Percentiles rank a stretch among this genome's conserved stretches.
Evolutionary conservation across 2,113 vertebrate species (phyloP).

Genomic region (Rissa tridactyla): DNA sequence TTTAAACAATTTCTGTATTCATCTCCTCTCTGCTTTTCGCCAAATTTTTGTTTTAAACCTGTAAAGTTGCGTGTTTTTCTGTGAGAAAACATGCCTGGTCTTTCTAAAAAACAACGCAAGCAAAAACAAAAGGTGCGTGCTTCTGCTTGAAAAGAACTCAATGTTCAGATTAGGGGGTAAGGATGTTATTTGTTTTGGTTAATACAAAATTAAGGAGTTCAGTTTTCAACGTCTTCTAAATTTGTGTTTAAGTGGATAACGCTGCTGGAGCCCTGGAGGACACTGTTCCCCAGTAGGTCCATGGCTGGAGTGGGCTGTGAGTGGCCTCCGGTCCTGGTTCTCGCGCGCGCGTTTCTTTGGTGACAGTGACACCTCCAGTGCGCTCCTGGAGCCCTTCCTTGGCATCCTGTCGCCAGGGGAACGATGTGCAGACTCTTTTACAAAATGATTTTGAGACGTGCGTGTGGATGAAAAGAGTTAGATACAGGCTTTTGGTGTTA

Average conservation of each 20-base stretch:
- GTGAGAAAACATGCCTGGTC: not conserved
- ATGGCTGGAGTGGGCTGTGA: not conserved
- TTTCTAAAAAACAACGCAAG: not conserved
- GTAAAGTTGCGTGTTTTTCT: not conserved
- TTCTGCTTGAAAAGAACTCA: not conserved
- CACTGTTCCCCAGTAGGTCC: accelerated
- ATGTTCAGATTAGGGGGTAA: not conserved
- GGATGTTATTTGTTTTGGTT: not conserved
- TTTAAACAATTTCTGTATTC: not conserved
- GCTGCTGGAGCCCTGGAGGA: not conserved
- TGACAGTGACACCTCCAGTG: accelerated
- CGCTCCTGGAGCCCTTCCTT: not conserved
- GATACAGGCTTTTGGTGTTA: not conserved
- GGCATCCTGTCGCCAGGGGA: not conserved
- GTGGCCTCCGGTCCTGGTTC: not conserved
- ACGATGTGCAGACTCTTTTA: not conserved
- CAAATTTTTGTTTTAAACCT: not conserved
- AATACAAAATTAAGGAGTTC: not conserved
- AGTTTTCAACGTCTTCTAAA: not conserved
- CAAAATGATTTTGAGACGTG: not conserved
- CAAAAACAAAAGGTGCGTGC: not conserved
- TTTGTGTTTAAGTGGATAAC: not conserved
- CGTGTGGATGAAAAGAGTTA: not conserved
- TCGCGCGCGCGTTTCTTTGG: accelerated
- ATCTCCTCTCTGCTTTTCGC: not conserved